Percentiles rank a stretch among this genome's conserved stretches.
phyloP scores from a whole-genome alignment of 2,888 invertebrate species.

The Prenolepis imparis region DNA sequence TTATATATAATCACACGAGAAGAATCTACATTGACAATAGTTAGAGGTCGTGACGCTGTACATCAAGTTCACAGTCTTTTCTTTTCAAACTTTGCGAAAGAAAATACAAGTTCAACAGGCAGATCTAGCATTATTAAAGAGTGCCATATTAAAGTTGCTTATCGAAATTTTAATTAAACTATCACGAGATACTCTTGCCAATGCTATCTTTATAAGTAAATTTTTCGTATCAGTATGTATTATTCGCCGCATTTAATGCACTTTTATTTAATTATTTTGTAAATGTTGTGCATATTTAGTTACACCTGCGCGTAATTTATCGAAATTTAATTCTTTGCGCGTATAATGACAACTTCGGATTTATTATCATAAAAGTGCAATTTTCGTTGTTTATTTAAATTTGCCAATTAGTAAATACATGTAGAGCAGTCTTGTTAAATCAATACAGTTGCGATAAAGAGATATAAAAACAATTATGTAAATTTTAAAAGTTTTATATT shows the following conservation, averaged over 20 bases:
- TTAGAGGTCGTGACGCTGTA: slow-evolving; percentile 29
- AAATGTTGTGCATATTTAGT: not conserved
- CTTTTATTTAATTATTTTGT: not conserved
- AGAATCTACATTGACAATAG: not conserved
- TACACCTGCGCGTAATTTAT: not conserved
- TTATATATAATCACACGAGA: not conserved
- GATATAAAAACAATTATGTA: not conserved
- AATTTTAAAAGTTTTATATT: slow-evolving; percentile 4
- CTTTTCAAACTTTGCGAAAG: slow-evolving; percentile 12
- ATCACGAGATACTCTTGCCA: not conserved
- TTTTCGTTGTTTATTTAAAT: not conserved
- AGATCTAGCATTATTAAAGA: slow-evolving; percentile 16
- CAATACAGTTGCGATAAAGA: not conserved
- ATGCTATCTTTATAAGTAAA: slow-evolving; percentile 14
- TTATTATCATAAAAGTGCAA: not conserved
- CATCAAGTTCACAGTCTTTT: slow-evolving; percentile 64
- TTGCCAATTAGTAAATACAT: not conserved
- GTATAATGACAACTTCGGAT: not conserved
- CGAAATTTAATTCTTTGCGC: not conserved
- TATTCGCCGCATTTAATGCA: not conserved
- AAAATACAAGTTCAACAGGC: not conserved
- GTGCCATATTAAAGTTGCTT: slow-evolving; percentile 6
- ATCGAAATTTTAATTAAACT: slow-evolving; percentile 10
- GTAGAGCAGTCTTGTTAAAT: not conserved
- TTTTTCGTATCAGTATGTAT: not conserved